Percentiles rank a stretch among this genome's conserved stretches.
phyloP scores from a whole-genome alignment of 2,113 vertebrate species.

The Noturus placidus region DNA sequence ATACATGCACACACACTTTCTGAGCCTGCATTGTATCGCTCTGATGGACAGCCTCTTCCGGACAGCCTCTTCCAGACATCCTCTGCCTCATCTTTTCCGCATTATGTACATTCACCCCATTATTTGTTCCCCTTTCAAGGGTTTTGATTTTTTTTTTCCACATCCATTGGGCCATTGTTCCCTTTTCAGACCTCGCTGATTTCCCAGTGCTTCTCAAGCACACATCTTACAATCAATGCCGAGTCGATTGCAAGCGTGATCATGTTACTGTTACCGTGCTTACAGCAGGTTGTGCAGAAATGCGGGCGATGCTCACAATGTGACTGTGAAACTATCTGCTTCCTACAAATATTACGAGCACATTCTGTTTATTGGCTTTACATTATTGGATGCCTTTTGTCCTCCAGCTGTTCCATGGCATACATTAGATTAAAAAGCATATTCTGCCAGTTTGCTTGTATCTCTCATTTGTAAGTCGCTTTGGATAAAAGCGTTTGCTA shows the following conservation, averaged over 20 bases:
- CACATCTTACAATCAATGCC: conserved; percentile 28
- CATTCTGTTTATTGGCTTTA: background rate
- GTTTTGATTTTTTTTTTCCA: conserved; percentile 3
- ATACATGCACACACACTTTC: conserved; percentile 25
- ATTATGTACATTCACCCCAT: background rate
- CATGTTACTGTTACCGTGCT: background rate
- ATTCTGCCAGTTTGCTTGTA: too few species aligned
- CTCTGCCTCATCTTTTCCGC: background rate
- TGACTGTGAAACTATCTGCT: background rate
- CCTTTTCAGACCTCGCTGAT: conserved; percentile 56
- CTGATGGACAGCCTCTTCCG: background rate
- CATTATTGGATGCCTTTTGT: background rate
- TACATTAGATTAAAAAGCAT: background rate
- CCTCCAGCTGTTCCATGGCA: background rate
- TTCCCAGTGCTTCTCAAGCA: conserved; percentile 41
- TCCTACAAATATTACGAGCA: background rate
- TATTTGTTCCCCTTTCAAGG: background rate
- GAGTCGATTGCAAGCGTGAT: conserved; percentile 45
- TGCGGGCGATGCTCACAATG: background rate
- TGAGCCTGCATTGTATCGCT: background rate
- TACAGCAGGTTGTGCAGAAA: background rate
- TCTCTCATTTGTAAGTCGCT: too few species aligned
- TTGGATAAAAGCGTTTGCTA: too few species aligned
- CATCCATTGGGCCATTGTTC: conserved; percentile 7
- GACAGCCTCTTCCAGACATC: too few species aligned